Evolutionary conservation across 2,797 vertebrate species (phyloP).

Genomic region (Peromyscus nudipes): DNA sequence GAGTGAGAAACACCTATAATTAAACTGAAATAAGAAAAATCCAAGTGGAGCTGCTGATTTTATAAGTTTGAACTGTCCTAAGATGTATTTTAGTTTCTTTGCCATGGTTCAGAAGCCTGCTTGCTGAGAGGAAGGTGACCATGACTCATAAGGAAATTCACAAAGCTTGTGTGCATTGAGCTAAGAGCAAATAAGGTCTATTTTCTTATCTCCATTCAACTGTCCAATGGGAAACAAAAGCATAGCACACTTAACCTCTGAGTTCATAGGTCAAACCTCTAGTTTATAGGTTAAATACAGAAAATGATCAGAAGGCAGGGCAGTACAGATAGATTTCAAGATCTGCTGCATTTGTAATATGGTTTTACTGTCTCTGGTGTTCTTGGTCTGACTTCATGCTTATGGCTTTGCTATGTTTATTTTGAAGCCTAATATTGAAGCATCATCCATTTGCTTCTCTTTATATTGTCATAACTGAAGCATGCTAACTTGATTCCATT

Average conservation of each 20-base stretch:
- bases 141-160: slow-evolving; percentile 16
- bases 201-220: not conserved
- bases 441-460: not conserved
- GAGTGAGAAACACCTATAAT: not conserved
- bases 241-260: not conserved
- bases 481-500: not conserved
- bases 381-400: not conserved
- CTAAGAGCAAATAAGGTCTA: not conserved
- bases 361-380: not conserved
- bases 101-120: not conserved
- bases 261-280: not conserved
- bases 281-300: not conserved
- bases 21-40: not conserved
- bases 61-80: not conserved
- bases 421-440: not conserved
- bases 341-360: not conserved
- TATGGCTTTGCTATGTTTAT: not conserved
- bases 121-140: not conserved
- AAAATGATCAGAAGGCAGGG: not conserved
- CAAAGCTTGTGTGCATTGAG: not conserved
- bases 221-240: not conserved
- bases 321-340: not conserved
- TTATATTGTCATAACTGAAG: not conserved
- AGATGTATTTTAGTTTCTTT: not conserved
- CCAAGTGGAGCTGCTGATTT: not conserved